A percentile compares a stretch with the other conserved stretches of the same genome.
These are phyloP conservation scores for Alaudala cheleensis DNA, from an alignment of 2,113 vertebrate genomes.

Conservation along the genomic window DNA sequence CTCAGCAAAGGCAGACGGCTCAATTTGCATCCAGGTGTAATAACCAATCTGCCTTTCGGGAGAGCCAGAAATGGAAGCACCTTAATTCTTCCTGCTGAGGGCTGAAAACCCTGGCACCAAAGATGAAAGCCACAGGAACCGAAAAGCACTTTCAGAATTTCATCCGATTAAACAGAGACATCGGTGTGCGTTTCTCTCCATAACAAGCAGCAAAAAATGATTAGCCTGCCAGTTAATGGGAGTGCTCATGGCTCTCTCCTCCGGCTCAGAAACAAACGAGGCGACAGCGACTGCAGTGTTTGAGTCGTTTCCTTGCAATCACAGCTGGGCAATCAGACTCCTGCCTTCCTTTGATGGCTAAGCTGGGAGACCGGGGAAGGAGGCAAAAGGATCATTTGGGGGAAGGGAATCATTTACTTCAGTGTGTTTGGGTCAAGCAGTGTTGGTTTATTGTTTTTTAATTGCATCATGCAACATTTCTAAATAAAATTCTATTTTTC, in stretches of 20 bases:
- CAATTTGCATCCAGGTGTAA: conserved; percentile 43
- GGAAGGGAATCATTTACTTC: background rate
- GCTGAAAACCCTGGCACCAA: background rate
- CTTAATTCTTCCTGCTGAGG: background rate
- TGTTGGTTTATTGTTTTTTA: background rate
- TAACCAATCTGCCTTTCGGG: conserved; percentile 24
- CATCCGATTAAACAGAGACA: background rate
- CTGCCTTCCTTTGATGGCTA: background rate
- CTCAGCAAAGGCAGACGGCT: conserved; percentile 1
- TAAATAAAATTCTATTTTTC: background rate
- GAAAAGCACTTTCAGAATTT: background rate
- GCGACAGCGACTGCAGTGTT: background rate
- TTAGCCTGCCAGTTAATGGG: conserved; percentile 6
- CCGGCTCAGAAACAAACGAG: conserved; percentile 6
- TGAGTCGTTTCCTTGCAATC: background rate
- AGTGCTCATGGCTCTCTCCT: background rate
- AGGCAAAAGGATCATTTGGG: background rate
- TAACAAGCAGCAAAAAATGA: conserved; percentile 13
- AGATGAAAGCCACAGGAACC: conserved; percentile 15
- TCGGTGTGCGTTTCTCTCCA: background rate
- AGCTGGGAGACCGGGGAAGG: background rate
- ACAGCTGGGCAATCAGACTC: conserved; percentile 32
- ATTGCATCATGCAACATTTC: background rate
- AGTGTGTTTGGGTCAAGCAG: background rate
- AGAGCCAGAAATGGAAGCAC: conserved; percentile 13